A percentile compares a stretch with the other conserved stretches of the same genome.
Evolutionary conservation across 2,113 vertebrate species (phyloP).

Genomic region (Brachyhypopomus occidentalis): DNA sequence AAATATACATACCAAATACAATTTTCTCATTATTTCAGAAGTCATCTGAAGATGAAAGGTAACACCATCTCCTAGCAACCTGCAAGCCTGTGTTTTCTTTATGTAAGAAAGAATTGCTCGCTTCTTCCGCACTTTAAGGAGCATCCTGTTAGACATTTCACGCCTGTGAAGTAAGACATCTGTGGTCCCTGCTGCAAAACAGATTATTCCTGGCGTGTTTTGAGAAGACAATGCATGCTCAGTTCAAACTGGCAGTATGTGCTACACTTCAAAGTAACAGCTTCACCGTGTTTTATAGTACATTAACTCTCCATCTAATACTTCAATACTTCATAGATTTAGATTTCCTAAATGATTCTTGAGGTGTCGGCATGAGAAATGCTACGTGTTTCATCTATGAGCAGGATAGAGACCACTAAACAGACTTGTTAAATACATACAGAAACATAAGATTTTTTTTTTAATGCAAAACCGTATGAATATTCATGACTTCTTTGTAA

Average conservation of each 20-base stretch:
- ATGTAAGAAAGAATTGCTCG: conserved; percentile 38
- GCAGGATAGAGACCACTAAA: conserved; percentile 15
- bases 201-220: conserved; percentile 42
- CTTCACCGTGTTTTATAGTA: not conserved
- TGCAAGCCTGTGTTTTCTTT: conserved; percentile 46
- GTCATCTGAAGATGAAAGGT: conserved; percentile 68
- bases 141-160: conserved; percentile 50
- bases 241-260: not conserved
- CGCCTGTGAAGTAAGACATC: conserved; percentile 1
- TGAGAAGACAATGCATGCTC: not conserved
- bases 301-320: conserved; percentile 2
- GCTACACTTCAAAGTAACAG: not conserved
- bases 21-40: conserved; percentile 55
- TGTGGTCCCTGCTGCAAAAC: conserved; percentile 30
- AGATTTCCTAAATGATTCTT: not conserved
- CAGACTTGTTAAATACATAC: conserved; percentile 26
- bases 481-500: conserved; percentile 49
- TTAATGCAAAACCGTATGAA: not conserved
- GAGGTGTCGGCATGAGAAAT: conserved; percentile 15
- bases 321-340: conserved; percentile 8
- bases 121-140: conserved; percentile 60
- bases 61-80: conserved; percentile 29
- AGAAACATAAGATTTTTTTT: conserved; percentile 43
- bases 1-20: too few species aligned
- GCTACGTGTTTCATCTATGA: conserved; percentile 3